These are phyloP conservation scores for Cybosia mesomella DNA, from an alignment of 2,888 invertebrate genomes.

Conservation along the genomic window DNA sequence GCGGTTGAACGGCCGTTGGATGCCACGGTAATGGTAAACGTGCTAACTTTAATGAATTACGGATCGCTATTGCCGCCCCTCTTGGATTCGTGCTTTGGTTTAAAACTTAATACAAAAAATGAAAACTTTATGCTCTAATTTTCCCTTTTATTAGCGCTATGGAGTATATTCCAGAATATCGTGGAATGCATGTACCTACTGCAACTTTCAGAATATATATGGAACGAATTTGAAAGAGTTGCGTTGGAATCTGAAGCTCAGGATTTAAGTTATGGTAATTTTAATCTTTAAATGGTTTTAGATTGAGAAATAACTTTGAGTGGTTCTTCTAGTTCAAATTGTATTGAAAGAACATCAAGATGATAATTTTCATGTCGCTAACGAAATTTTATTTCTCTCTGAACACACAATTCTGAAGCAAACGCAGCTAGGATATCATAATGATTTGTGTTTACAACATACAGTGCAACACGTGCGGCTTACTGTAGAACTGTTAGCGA, in stretches of 20 bases:
- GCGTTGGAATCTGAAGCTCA: background rate
- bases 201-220: background rate
- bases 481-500: background rate
- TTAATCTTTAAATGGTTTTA: background rate
- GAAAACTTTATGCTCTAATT: slow-evolving; percentile 72
- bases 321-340: too few species aligned
- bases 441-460: background rate
- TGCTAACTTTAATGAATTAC: slow-evolving; percentile 84
- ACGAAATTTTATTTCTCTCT: too few species aligned
- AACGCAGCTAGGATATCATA: background rate
- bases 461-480: background rate
- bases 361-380: too few species aligned
- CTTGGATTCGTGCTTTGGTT: slow-evolving; percentile 76
- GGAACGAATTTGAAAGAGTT: background rate
- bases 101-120: slow-evolving; percentile 75
- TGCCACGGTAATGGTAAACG: slow-evolving; percentile 76
- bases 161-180: slow-evolving; percentile 1
- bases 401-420: background rate
- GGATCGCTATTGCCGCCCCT: slow-evolving; percentile 77
- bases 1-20: slow-evolving; percentile 72
- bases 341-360: too few species aligned
- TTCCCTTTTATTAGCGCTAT: slow-evolving; percentile 52
- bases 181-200: background rate
- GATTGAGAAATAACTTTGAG: background rate
- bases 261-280: background rate